These are phyloP conservation scores for Antennarius maculatus DNA, from an alignment of 2,797 vertebrate species.

Conservation along the genomic window DNA sequence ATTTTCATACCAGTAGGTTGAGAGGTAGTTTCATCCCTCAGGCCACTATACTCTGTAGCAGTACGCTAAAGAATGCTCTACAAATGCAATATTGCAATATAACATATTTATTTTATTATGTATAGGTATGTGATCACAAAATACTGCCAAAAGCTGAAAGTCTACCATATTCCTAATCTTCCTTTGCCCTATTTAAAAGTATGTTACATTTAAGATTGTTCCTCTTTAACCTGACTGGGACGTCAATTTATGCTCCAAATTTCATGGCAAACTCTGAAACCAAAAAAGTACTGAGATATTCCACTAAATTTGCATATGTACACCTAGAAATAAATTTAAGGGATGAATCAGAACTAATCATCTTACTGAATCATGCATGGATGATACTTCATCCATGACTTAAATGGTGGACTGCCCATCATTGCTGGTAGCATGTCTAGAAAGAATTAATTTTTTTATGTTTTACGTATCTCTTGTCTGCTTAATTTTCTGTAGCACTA, in stretches of 20 bases:
- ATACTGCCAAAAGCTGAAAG: neutral
- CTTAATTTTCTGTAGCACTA: conserved; percentile 26
- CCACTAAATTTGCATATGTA: too few species aligned
- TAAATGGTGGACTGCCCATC: neutral
- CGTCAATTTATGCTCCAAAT: too few species aligned
- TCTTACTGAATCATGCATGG: neutral
- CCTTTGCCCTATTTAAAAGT: neutral
- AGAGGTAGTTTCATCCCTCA: too few species aligned
- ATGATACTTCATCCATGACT: neutral
- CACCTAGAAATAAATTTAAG: too few species aligned
- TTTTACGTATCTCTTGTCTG: conserved; percentile 11
- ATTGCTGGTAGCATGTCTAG: neutral
- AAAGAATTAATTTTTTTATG: conserved; percentile 3
- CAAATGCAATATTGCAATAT: too few species aligned
- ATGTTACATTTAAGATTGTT: neutral
- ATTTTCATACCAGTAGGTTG: too few species aligned
- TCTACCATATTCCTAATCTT: neutral
- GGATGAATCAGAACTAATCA: neutral
- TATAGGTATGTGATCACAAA: too few species aligned
- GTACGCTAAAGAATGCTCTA: too few species aligned
- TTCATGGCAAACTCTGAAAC: too few species aligned
- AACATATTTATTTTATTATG: too few species aligned
- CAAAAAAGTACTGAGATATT: too few species aligned
- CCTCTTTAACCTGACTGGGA: neutral
- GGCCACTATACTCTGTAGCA: too few species aligned